Evolutionary conservation across 1,140 invertebrate genomes (phyloP), one percentile per base, ranked within the genome.

Genomic region (Diorhabda carinulata): DNA sequence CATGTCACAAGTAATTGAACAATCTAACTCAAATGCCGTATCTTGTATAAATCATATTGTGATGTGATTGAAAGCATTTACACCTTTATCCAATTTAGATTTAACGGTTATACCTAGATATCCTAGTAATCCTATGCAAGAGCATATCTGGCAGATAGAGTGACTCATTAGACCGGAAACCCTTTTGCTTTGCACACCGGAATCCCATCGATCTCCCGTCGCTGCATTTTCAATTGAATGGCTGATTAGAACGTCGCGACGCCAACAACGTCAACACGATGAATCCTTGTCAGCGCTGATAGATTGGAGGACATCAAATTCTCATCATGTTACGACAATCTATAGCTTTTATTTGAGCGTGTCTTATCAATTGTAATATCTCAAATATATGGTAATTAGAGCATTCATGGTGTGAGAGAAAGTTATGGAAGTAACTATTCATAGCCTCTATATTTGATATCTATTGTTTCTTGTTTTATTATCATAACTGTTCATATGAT

Each of bases 191-290:
- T 52, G 47, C 69, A 65, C 69, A 61, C 67, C 70, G 72, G 70
- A 75, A 72, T 70, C 70, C 69, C 68, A 74, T 75, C 74, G 70
- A 74, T 75, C 74, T 72, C 66, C 70, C 72, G 70, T 66, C 74
- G 67, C 69, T 71, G 65, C 74, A 75, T 75, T 75, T 74, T 72
- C 72, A 75, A 75, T 74, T 75, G 74, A 75, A 75, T 75, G 69
- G 74, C 71, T 75, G 74, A 75, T 75, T 75, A 75, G 74, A 66
- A 72, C 62, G 43, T 57, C 67, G 72, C 66, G 64, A 69, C 66
- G 71, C 72, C 72, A 70, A 74, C 66, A 68, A 66, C 70, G 52
- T 52, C 43, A 43, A 9, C 40, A 41, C 64, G 47, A 74, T 74
- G 73, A 74, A 74, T 75, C 72, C 70, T 66, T 74, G 74, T 75